A percentile compares a stretch with the other conserved stretches of the same genome.
Conservation (phyloP, 2,888 invertebrate species). For the Zelleria hepariella region DNA sequence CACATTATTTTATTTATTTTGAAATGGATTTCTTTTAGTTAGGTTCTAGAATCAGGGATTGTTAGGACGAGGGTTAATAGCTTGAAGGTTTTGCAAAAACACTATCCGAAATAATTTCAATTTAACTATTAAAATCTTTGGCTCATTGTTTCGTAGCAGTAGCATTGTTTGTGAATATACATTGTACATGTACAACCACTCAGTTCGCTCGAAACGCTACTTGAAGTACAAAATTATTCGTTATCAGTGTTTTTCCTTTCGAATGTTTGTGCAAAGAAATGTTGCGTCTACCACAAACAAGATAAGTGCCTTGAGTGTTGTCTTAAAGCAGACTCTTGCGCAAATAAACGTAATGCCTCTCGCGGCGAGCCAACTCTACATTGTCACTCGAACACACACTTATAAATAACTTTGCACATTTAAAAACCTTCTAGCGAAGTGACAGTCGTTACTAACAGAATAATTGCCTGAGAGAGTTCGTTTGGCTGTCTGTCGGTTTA, state of each 20-base stretch:
- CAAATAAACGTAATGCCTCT: conserved; percentile 1
- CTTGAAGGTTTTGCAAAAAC: too few species aligned
- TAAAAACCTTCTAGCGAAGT: not conserved
- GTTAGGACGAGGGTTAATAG: too few species aligned
- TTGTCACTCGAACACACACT: not conserved
- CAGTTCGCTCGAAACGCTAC: not conserved
- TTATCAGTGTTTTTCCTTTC: conserved; percentile 3
- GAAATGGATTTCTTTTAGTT: too few species aligned
- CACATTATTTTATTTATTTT: too few species aligned
- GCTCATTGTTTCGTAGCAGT: not conserved
- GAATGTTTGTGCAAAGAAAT: not conserved
- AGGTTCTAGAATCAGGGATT: too few species aligned
- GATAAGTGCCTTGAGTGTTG: not conserved
- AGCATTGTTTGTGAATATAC: not conserved
- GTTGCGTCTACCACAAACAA: conserved; percentile 3
- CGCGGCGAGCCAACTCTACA: not conserved
- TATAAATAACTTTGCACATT: not conserved
- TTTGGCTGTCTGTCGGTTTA: not conserved
- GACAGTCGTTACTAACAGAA: not conserved
- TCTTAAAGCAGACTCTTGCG: conserved; percentile 5
- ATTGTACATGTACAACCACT: too few species aligned
- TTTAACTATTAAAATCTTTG: too few species aligned
- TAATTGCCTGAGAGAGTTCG: not conserved
- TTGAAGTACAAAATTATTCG: not conserved
- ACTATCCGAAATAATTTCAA: too few species aligned